Base-by-base conservation (phyloP, 1,140 invertebrate genomes). In the Bilobella aurantiaca region DNA sequence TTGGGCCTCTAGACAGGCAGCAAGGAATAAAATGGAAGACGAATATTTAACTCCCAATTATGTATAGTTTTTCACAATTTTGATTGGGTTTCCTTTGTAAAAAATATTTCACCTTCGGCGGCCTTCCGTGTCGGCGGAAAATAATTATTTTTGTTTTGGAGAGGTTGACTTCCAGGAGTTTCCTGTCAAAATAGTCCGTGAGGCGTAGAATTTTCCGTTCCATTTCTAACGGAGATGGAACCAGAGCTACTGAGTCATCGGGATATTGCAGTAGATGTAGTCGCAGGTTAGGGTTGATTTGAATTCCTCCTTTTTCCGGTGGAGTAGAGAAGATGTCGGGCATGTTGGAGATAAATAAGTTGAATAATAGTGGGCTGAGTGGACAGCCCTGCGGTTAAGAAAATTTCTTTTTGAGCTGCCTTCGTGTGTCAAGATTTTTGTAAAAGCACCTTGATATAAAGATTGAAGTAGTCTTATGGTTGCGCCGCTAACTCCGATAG, bases 201-300 rank as follows among this genome's bases (percentile, higher is more conserved):
- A 74, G 56, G 23, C 63, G 31, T 23, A 73, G 67, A 23, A 72
- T 56, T 64, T 73, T 73, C 2, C 59, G 14, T 23, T 56, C 14
- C 25, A 56, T 12, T 12, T 56, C 25, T 5, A 14, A 14, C 5
- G 49, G 8, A 25, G 49, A 56, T 12, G 5, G 5, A 5, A 23
- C 49, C 21, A 56, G 49, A 23, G 23, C 23, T 5, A 56, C 49
- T 5, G 25, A 5, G 25, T 56, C 49, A 56, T 56, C 49, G 5
- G 49, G 12, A 56, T 56, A 56, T 56, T 14, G 14, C 25, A 56
- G 25, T 14, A 56, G 5, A 23, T 56, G 49, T n/a, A 56, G 12
- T 12, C 25, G 14, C 5, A 25, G 12, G 14, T 5, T 12, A 23
- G 49, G 25, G 49, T 5, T 25, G 23, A 56, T 23, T 5, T 14